Evolutionary conservation across 2,888 invertebrate genomes (phyloP).

Genomic region (Anthophora plumipes): DNA sequence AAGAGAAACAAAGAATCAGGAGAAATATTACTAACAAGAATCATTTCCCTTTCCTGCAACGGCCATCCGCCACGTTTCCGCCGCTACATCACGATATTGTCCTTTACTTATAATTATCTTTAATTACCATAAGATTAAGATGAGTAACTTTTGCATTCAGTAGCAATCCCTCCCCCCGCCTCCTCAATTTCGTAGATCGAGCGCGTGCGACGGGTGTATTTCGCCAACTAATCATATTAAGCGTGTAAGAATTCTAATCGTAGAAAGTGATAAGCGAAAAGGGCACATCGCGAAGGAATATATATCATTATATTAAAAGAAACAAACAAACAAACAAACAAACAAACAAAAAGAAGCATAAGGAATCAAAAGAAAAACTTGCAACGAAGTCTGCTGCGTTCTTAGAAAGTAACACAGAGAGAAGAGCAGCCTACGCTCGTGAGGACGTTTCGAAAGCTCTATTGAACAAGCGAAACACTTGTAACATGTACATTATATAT

Average conservation of each 20-base stretch:
- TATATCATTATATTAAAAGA: slow-evolving; percentile 28
- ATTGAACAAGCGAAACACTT: not conserved
- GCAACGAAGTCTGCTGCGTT: slow-evolving; percentile 54
- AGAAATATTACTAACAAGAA: slow-evolving; percentile 44
- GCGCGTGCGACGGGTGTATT: slow-evolving; percentile 46
- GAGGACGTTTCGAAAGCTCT: slow-evolving; percentile 5
- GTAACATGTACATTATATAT: slow-evolving; percentile 1
- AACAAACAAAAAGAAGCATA: too few species aligned
- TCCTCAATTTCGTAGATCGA: slow-evolving; percentile 48
- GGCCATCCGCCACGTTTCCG: slow-evolving; percentile 46
- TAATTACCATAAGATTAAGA: slow-evolving; percentile 61
- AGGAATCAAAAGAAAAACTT: slow-evolving; percentile 36
- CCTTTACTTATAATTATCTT: slow-evolving; percentile 56
- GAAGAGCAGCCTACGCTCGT: slow-evolving; percentile 15
- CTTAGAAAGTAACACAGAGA: slow-evolving; percentile 42
- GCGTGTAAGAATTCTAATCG: slow-evolving; percentile 59
- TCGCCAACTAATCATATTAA: slow-evolving; percentile 61
- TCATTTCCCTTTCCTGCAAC: slow-evolving; percentile 55
- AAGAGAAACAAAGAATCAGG: slow-evolving; percentile 16
- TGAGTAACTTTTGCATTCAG: slow-evolving; percentile 70
- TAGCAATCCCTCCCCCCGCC: slow-evolving; percentile 58
- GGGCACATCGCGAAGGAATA: slow-evolving; percentile 42
- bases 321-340: too few species aligned
- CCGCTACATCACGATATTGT: slow-evolving; percentile 54
- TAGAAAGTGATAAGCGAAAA: slow-evolving; percentile 38